Percentiles rank a stretch among this genome's conserved stretches.
These are phyloP conservation scores for Sparus aurata DNA, from an alignment of 2,797 vertebrate genomes.

Conservation along the genomic window DNA sequence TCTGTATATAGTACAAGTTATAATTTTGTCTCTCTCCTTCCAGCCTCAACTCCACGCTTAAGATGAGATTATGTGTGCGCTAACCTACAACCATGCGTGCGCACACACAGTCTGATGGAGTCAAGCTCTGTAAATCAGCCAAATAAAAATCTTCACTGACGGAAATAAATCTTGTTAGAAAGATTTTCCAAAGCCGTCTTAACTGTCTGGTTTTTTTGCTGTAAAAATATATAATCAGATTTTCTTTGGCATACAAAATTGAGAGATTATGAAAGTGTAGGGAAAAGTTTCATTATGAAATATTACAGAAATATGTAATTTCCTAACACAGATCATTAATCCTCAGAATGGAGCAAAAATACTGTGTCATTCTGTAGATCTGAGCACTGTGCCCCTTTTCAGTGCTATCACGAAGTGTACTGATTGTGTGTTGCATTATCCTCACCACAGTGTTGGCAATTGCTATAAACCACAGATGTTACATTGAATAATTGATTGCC, in stretches of 20 bases:
- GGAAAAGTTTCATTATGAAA: constrained; percentile 7
- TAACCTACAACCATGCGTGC: constrained; percentile 10
- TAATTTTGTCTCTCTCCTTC: constrained; percentile 25
- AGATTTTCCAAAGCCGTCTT: constrained; percentile 73
- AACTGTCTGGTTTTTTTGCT: constrained; percentile 52
- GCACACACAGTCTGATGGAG: constrained; percentile 23
- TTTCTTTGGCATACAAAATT: constrained; percentile 17
- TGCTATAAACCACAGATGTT: constrained; percentile 68
- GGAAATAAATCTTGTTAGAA: constrained; percentile 70
- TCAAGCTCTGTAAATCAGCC: constrained; percentile 45
- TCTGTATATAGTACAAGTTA: neutral
- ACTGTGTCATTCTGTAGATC: neutral
- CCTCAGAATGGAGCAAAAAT: neutral
- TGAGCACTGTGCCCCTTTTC: too few relatives aligned
- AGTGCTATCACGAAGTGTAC: neutral
- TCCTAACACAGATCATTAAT: neutral
- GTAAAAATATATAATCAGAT: constrained; percentile 44
- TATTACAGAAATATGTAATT: constrained; percentile 2
- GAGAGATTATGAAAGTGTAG: constrained; percentile 15
- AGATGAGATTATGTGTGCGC: constrained; percentile 56
- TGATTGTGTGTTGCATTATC: neutral
- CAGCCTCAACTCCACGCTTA: constrained; percentile 47
- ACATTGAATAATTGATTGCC: constrained; percentile 71
- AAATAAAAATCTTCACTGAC: constrained; percentile 58
- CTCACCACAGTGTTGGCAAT: constrained; percentile 26